Evolutionary conservation across 2,888 invertebrate species (phyloP), one percentile per base, ranked within the genome.

Genomic region (Pristionchus maxplancki): DNA sequence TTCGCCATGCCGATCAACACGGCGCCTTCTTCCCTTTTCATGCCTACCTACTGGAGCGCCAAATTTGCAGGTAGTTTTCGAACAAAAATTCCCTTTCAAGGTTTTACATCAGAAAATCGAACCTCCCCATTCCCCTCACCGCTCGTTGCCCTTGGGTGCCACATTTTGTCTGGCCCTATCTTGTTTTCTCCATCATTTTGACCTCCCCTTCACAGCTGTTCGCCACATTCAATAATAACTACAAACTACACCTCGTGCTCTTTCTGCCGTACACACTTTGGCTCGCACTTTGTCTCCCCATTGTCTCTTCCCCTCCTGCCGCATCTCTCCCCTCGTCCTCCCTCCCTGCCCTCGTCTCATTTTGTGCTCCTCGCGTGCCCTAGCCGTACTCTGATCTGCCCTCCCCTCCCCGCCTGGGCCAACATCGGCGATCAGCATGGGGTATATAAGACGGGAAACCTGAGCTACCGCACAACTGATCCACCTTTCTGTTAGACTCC

Each of bases 361-460:
- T 78, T n/a, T 78, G 78, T 78, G 78, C n/a, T 28, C 37, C 78
- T 78, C 44, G 24, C 9, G 71, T 74, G 71, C 71, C 40, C 34
- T 40, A 20, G 40, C 24, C 24, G 71, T 20, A 37, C 71, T 40
- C 11, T 74, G 34, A 0, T 71, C 71, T 71, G 13, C 37, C 37
- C 37, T 20, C 34, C 37, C 34, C 17, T 71, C 34, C 8, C 58
- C 58, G 9, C 20, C 24, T 24, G 37, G 8, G 9, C 24, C 71
- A 71, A 37, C 37, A 71, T 71, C 71, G 34, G 37, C 6, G 71
- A 40, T 40, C 71, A 71, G 58, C 6, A n/a, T 20, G 37, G 71
- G 37, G 71, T 40, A 71, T 71, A 40, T 71, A 71, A 71, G 71
- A 37, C 37, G 37, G 37, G 24, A 40, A 44, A 11, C 44, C 8